Conservation (phyloP, 2,888 invertebrate species). For the Phengaris arion region DNA sequence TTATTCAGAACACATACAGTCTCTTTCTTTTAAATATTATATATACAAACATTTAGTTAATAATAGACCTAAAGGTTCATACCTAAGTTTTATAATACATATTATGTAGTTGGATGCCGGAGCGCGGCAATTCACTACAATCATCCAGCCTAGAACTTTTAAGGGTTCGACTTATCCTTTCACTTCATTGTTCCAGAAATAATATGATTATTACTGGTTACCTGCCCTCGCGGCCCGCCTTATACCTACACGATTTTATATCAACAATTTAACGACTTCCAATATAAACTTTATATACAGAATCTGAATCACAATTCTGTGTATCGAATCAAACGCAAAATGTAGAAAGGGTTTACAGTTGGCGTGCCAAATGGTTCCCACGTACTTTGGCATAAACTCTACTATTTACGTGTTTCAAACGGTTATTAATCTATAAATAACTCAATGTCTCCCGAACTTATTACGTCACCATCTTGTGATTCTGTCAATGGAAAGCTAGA, state of each 20-base stretch:
- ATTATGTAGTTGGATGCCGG: too few species aligned
- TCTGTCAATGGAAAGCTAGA: slow-evolving; percentile 2
- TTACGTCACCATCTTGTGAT: slow-evolving; percentile 10
- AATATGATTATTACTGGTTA: not conserved
- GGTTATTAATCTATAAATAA: slow-evolving; percentile 13
- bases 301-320: not conserved
- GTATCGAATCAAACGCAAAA: not conserved
- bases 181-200: not conserved
- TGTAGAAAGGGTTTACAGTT: slow-evolving; percentile 7
- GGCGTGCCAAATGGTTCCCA: slow-evolving; percentile 13
- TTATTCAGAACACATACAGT: too few species aligned
- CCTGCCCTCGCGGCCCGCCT: not conserved
- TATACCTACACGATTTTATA: not conserved
- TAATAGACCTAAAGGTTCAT: too few species aligned
- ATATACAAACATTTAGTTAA: too few species aligned
- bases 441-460: not conserved
- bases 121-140: too few species aligned
- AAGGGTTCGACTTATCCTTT: not conserved
- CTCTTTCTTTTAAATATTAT: too few species aligned
- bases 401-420: slow-evolving; percentile 23
- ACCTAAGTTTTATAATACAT: too few species aligned
- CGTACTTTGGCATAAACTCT: slow-evolving; percentile 25
- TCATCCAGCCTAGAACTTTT: too few species aligned
- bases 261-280: slow-evolving; percentile 10
- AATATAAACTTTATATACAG: not conserved